These are phyloP conservation scores for Solea solea DNA, from an alignment of 2,113 vertebrate genomes.

Conservation along the genomic window DNA sequence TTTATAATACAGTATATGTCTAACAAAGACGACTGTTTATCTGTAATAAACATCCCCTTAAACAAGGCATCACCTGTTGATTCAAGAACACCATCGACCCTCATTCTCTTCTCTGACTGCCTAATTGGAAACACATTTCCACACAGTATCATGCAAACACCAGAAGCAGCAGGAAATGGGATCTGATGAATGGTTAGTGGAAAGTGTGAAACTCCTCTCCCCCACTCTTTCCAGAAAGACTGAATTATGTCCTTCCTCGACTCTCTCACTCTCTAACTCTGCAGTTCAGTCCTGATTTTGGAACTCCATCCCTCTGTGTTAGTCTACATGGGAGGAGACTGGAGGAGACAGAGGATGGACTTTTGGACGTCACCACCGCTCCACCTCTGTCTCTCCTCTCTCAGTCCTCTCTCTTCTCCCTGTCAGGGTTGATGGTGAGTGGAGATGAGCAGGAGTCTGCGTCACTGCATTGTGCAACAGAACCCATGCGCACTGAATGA, in stretches of 20 bases:
- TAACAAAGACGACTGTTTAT: too few species aligned
- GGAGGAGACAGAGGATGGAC: conserved; percentile 55
- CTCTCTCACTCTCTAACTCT: conserved; percentile 16
- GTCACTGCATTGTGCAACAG: background rate
- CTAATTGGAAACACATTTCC: conserved; percentile 57
- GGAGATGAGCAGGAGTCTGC: conserved; percentile 9
- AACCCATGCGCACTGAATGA: conserved; percentile 4
- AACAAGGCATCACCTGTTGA: too few species aligned
- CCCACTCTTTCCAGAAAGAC: conserved; percentile 17
- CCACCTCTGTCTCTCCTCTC: conserved; percentile 24
- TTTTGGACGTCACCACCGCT: conserved; percentile 61
- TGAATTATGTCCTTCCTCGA: conserved; percentile 6
- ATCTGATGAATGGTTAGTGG: conserved; percentile 28
- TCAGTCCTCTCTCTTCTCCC: conserved; percentile 25
- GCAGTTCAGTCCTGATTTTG: conserved; percentile 15
- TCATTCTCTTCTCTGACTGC: conserved; percentile 34
- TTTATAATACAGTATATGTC: too few species aligned
- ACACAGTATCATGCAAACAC: background rate
- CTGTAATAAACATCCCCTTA: background rate
- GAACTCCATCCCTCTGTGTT: conserved; percentile 19
- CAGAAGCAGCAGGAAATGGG: conserved; percentile 7
- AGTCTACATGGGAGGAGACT: conserved; percentile 61
- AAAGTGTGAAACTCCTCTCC: conserved; percentile 48
- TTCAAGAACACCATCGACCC: conserved; percentile 12
- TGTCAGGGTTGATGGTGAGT: conserved; percentile 38